A percentile compares a stretch with the other conserved stretches of the same genome.
These are phyloP conservation scores for Archips xylosteana DNA, from an alignment of 2,888 invertebrate genomes.

Conservation along the genomic window DNA sequence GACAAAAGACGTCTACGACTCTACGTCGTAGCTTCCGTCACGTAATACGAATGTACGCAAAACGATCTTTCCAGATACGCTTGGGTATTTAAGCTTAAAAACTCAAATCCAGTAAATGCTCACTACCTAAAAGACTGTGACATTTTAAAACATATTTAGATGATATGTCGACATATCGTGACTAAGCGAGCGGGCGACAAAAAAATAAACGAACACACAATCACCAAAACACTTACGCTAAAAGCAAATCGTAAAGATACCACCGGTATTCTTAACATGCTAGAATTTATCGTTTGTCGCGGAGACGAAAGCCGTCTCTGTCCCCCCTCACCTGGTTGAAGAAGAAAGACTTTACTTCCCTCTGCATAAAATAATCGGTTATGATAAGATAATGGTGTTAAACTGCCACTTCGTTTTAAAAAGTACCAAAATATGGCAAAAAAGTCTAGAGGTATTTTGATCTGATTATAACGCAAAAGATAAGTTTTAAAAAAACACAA, in stretches of 20 bases:
- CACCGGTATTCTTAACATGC: conserved; percentile 19
- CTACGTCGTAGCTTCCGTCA: not conserved
- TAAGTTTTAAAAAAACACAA: too few relatives aligned
- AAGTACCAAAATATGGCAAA: not conserved
- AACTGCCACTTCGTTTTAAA: not conserved
- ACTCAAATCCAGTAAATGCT: too few relatives aligned
- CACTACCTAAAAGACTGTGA: not conserved
- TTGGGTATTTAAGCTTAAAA: too few relatives aligned
- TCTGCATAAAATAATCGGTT: not conserved
- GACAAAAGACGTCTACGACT: not conserved
- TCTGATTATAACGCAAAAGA: not conserved
- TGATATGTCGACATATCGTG: conserved; percentile 12
- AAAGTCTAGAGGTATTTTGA: not conserved
- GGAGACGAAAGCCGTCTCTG: not conserved
- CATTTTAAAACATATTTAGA: not conserved
- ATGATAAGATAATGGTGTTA: not conserved
- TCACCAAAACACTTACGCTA: conserved; percentile 34
- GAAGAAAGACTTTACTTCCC: not conserved
- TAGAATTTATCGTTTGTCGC: not conserved
- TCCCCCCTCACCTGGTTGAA: not conserved
- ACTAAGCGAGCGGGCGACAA: conserved; percentile 1
- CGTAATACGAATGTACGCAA: not conserved
- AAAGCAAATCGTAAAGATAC: conserved; percentile 32
- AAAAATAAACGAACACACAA: conserved; percentile 13
- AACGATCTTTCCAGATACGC: too few relatives aligned